phyloP scores from a whole-genome alignment of 2,888 invertebrate genomes.

The Trichogramma evanescens region DNA sequence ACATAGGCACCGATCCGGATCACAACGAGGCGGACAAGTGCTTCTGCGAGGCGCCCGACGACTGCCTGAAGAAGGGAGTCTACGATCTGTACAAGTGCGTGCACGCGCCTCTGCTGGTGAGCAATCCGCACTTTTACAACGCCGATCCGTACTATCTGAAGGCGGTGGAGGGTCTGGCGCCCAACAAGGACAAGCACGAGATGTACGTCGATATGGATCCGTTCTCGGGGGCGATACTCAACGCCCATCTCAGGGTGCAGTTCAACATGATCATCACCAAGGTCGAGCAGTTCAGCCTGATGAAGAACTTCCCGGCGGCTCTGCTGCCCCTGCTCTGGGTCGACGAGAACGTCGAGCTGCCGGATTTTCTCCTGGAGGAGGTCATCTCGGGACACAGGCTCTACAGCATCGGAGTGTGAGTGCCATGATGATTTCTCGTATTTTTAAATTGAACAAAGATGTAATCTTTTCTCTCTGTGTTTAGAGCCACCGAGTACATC shows the following conservation, averaged over 20 bases:
- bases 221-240: constrained; percentile 67
- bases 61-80: constrained; percentile 65
- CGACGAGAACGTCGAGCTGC: constrained; percentile 57
- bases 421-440: neutral
- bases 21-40: constrained; percentile 52
- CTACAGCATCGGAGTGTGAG: constrained; percentile 26
- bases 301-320: constrained; percentile 59
- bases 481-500: too few species aligned
- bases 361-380: constrained; percentile 31
- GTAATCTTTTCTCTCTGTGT: too few species aligned
- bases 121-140: constrained; percentile 72
- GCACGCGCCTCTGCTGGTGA: constrained; percentile 66
- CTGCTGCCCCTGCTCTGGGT: constrained; percentile 74
- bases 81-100: constrained; percentile 62
- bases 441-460: too few species aligned
- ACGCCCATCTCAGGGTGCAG: constrained; percentile 66
- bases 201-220: constrained; percentile 74
- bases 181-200: constrained; percentile 58
- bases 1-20: constrained; percentile 61
- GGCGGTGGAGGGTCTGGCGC: constrained; percentile 35
- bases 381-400: constrained; percentile 23
- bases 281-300: constrained; percentile 59
- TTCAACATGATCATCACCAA: constrained; percentile 63
- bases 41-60: constrained; percentile 53
- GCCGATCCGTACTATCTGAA: constrained; percentile 49